Evolutionary conservation across 2,113 vertebrate genomes (phyloP).

Genomic region (Chrysemys picta): DNA sequence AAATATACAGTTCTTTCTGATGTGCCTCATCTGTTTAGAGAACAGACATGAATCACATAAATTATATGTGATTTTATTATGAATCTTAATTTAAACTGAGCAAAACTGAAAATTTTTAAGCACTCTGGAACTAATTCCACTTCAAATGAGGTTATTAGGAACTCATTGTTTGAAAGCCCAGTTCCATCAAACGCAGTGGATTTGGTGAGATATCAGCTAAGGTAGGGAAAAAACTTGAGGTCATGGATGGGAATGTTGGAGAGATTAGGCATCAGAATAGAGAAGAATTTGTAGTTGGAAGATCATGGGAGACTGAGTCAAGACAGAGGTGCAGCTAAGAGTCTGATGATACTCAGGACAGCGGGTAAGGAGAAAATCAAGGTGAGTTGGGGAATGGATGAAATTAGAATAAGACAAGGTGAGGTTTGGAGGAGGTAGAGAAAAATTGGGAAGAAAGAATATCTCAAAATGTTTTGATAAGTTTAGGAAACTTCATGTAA

Average conservation of each 20-base stretch:
- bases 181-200: background rate
- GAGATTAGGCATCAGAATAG: background rate
- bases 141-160: background rate
- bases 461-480: fast-evolving
- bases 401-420: background rate
- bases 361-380: background rate
- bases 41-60: background rate
- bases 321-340: background rate
- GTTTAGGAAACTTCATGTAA: background rate
- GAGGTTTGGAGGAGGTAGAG: background rate
- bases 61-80: background rate
- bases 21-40: background rate
- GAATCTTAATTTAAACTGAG: background rate
- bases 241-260: background rate
- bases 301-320: background rate
- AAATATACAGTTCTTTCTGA: background rate
- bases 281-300: background rate
- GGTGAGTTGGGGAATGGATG: background rate
- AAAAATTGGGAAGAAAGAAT: background rate
- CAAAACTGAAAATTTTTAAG: background rate
- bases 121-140: background rate
- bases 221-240: background rate
- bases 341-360: background rate
- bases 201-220: background rate
- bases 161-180: background rate